phyloP scores from a whole-genome alignment of 1,140 invertebrate genomes.

The Drosophila elegans region DNA sequence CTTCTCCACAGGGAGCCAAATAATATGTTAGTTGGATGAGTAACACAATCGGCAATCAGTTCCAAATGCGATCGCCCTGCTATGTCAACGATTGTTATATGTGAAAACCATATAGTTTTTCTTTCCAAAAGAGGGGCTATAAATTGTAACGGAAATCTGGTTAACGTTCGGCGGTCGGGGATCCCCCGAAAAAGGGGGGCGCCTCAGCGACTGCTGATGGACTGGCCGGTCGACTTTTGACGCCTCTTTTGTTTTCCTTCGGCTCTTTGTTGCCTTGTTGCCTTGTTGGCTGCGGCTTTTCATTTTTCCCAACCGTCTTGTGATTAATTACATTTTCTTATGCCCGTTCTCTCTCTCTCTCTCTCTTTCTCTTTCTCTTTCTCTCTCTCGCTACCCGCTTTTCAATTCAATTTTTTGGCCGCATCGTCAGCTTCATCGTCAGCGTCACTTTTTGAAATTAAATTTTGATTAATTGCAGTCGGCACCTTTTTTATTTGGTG shows the following conservation, averaged over 20 bases:
- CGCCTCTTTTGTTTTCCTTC: conserved; percentile 41
- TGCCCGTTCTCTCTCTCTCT: conserved; percentile 69
- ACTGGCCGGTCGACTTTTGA: conserved; percentile 42
- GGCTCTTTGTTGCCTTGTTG: conserved; percentile 17
- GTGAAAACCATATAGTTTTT: conserved; percentile 23
- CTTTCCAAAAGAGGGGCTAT: conserved; percentile 17
- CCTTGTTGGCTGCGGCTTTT: conserved; percentile 29
- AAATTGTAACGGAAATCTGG: conserved; percentile 51
- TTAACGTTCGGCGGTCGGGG: conserved; percentile 14
- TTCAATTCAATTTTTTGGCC: conserved; percentile 71
- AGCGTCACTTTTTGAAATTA: conserved; percentile 74
- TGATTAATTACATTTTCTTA: conserved; percentile 81
- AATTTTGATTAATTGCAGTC: conserved; percentile 82
- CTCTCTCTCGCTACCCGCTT: conserved; percentile 66
- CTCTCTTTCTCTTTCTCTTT: conserved; percentile 21
- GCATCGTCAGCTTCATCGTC: conserved; percentile 33
- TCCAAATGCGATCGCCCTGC: conserved; percentile 8
- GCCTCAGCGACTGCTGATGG: conserved; percentile 13
- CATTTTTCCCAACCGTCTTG: conserved; percentile 54
- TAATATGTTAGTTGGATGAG: background rate
- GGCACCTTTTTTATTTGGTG: conserved; percentile 63
- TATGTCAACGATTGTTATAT: conserved; percentile 1
- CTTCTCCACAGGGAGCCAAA: background rate
- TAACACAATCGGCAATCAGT: conserved; percentile 12
- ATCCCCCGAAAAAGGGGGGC: conserved; percentile 20